These are phyloP conservation scores for Pollimyrus isidori DNA, from an alignment of 2,113 vertebrate species.

Conservation along the genomic window DNA sequence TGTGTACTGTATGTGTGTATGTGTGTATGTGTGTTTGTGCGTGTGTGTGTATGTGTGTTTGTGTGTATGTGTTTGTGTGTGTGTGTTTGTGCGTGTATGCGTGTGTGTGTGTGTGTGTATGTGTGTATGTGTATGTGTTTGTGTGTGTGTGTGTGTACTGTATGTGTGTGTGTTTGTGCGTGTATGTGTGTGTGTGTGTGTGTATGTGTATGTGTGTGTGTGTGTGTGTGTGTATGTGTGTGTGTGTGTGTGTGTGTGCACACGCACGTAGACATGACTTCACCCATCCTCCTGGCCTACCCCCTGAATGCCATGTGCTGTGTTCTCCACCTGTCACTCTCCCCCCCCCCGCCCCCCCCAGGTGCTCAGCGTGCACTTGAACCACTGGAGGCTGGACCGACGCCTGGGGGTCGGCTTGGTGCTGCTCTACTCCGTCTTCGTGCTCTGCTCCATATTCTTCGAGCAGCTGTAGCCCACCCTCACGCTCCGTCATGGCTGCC, in stretches of 20 bases:
- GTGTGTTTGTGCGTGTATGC: not conserved
- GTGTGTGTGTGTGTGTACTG: not conserved
- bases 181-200: not conserved
- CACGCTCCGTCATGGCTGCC: not conserved
- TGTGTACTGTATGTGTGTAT: not conserved
- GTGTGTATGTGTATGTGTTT: not conserved
- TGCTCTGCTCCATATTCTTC: conserved; percentile 66
- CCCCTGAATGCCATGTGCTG: not conserved
- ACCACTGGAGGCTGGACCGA: conserved; percentile 66
- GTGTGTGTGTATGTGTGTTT: not conserved
- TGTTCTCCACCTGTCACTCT: not conserved
- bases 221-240: not conserved
- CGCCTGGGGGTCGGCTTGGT: conserved; percentile 59
- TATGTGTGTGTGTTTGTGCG: no score
- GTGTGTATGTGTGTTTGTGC: not conserved
- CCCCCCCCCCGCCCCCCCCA: conserved; percentile 27
- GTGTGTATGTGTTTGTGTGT: not conserved
- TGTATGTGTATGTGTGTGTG: not conserved
- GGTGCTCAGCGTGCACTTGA: conserved; percentile 63
- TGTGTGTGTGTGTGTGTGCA: not conserved
- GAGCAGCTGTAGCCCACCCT: conserved; percentile 56
- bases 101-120: not conserved
- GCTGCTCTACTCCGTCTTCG: conserved; percentile 64
- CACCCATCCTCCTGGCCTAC: not conserved
- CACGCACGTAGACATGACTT: not conserved